A percentile compares a stretch with the other conserved stretches of the same genome.
phyloP scores from a whole-genome alignment of 2,113 vertebrate species.

The Sitta europaea region DNA sequence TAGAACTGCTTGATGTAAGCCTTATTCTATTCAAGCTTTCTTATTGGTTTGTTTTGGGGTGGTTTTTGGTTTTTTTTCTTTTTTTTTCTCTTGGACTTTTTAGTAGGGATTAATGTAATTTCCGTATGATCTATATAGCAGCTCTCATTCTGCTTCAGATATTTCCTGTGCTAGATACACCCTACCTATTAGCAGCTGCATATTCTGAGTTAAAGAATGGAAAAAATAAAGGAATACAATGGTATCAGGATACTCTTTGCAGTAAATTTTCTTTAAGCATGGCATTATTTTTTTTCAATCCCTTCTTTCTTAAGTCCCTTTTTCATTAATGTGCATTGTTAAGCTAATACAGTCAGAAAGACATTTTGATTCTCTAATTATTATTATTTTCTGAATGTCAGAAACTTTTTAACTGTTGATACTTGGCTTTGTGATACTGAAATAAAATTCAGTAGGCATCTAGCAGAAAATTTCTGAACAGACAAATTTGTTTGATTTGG shows the following conservation, averaged over 20 bases:
- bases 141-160: background rate
- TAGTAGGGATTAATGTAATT: background rate
- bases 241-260: background rate
- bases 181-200: background rate
- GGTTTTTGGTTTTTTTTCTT: background rate
- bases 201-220: background rate
- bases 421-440: background rate
- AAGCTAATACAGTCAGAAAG: background rate
- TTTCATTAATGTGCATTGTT: background rate
- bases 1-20: background rate
- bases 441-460: background rate
- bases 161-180: background rate
- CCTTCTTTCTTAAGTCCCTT: background rate
- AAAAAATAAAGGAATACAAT: background rate
- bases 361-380: background rate
- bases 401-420: background rate
- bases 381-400: background rate
- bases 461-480: background rate
- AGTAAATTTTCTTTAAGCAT: background rate
- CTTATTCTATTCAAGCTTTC: background rate
- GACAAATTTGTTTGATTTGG: background rate
- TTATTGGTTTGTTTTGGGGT: background rate
- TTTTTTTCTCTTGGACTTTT: background rate
- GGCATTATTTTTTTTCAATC: background rate
- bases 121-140: background rate